Evolutionary conservation across 30 jellyfish, hydroid and myxozoan genomes (phyloP).

Genomic region (Aurelia aurita complex sp. Pacific): DNA sequence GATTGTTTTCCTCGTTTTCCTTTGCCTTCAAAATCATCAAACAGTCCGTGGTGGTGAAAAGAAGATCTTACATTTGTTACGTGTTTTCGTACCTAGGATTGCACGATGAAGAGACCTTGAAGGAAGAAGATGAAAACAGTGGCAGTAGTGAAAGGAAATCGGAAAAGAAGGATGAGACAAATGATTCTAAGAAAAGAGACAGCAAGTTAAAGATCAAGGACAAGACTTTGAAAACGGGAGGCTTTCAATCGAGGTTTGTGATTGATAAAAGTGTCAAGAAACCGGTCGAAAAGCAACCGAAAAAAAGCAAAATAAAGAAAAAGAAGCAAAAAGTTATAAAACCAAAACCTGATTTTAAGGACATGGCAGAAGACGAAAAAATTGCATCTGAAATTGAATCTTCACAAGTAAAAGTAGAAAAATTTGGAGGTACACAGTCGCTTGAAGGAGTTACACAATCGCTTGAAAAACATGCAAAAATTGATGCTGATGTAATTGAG

Average conservation of each 20-base stretch:
- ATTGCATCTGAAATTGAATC: no score
- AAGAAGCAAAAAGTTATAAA: background rate
- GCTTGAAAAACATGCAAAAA: background rate
- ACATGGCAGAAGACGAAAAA: no score
- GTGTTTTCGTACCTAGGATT: no score
- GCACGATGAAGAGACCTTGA: no score
- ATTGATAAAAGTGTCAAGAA: background rate
- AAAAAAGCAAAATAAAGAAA: background rate
- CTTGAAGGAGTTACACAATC: background rate
- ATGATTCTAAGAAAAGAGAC: background rate
- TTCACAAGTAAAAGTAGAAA: no score
- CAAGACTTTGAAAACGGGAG: slow-evolving; percentile 31
- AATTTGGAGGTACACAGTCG: no score
- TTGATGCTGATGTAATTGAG: background rate
- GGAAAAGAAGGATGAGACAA: background rate
- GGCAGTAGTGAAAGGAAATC: background rate
- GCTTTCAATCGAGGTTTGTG: slow-evolving; percentile 30
- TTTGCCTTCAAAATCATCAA: no score
- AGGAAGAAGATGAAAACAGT: background rate
- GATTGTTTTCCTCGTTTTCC: no score
- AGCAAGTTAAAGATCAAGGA: background rate
- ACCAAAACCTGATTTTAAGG: no score
- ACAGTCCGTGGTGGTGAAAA: no score
- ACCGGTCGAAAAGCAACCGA: background rate
- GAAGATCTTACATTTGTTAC: no score